A percentile compares a stretch with the other conserved stretches of the same genome.
Conservation (phyloP, 2,113 vertebrate species). For the Aegotheles bennettii region DNA sequence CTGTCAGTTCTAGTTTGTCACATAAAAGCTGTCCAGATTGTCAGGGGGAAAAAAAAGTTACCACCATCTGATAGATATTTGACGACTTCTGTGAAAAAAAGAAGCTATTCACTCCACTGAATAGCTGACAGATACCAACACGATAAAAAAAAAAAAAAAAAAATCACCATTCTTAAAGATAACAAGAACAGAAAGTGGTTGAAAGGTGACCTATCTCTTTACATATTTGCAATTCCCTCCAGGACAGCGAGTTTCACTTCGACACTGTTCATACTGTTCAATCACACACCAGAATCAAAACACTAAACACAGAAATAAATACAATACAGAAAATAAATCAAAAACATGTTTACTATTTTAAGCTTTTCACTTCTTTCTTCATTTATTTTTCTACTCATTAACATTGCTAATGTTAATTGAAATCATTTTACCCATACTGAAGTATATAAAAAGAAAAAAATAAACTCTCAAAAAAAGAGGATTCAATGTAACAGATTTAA, state of each 20-base stretch:
- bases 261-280: neutral
- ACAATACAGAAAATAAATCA: neutral
- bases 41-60: neutral
- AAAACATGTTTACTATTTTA: neutral
- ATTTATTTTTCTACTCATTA: neutral
- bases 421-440: neutral
- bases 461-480: neutral
- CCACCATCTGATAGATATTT: conserved; percentile 2
- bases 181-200: neutral
- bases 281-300: neutral
- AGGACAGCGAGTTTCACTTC: neutral
- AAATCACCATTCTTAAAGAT: neutral
- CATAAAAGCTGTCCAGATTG: neutral
- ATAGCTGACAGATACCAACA: neutral
- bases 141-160: neutral
- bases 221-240: neutral
- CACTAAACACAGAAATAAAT: neutral
- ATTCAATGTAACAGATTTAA: neutral
- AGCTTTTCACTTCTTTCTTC: neutral
- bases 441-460: neutral
- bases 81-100: neutral
- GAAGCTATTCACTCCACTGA: conserved; percentile 29
- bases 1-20: neutral
- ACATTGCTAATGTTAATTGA: neutral
- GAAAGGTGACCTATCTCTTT: neutral